Evolutionary conservation across 2,113 vertebrate species (phyloP).

Genomic region (Chrysochloris asiatica): DNA sequence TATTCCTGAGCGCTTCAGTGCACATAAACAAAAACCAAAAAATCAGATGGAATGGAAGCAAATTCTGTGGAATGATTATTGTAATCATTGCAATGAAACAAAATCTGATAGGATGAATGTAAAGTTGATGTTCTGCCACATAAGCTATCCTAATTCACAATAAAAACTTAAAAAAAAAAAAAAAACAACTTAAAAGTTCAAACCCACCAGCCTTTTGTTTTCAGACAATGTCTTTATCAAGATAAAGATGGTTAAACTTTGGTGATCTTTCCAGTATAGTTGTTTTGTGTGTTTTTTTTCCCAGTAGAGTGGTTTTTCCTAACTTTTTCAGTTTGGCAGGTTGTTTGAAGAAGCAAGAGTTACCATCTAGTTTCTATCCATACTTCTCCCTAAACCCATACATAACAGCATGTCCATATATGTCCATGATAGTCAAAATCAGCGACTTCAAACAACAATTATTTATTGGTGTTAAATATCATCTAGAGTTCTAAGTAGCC

Average conservation of each 20-base stretch:
- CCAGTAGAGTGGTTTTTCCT: not conserved
- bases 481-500: not conserved
- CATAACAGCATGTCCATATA: too few species aligned
- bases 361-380: not conserved
- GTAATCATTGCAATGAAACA: too few species aligned
- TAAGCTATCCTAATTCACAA: too few species aligned
- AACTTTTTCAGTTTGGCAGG: not conserved
- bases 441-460: not conserved
- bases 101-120: too few species aligned
- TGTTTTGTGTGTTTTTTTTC: not conserved
- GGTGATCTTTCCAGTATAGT: not conserved
- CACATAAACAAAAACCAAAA: too few species aligned
- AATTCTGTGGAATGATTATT: too few species aligned
- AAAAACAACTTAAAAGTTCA: too few species aligned
- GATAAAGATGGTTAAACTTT: not conserved
- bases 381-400: not conserved
- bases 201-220: not conserved
- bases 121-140: too few species aligned
- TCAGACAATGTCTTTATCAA: not conserved
- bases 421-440: not conserved
- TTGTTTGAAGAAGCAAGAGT: not conserved
- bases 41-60: too few species aligned
- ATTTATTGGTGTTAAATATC: not conserved
- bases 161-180: too few species aligned
- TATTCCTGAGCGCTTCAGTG: too few species aligned